phyloP scores from a whole-genome alignment of 2,797 vertebrate species.

The Scarus forsteni region DNA sequence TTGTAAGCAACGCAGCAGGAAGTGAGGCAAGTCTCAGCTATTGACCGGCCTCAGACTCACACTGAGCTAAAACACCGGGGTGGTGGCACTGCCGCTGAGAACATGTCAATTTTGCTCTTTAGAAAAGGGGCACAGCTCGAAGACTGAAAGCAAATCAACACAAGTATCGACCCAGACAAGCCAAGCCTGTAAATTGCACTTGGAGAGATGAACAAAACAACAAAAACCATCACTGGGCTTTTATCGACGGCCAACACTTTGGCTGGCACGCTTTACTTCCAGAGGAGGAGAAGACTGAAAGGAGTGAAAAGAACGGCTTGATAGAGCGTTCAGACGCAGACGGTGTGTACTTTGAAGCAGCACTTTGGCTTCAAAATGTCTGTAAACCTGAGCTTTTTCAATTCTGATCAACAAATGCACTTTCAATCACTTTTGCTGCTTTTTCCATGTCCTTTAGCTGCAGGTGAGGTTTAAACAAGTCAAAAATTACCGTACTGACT shows the following conservation, averaged over 20 bases:
- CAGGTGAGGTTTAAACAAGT: too few relatives aligned
- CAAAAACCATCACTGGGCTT: slow-evolving; percentile 69
- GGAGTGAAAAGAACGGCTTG: slow-evolving; percentile 39
- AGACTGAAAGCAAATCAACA: slow-evolving; percentile 83
- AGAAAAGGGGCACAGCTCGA: slow-evolving; percentile 75
- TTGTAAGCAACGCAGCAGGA: slow-evolving; percentile 77
- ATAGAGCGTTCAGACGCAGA: slow-evolving; percentile 22
- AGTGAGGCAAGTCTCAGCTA: slow-evolving; percentile 73
- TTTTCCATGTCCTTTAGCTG: too few relatives aligned
- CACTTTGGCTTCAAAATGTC: slow-evolving; percentile 12
- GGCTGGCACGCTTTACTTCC: slow-evolving; percentile 47
- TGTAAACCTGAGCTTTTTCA: slow-evolving; percentile 10
- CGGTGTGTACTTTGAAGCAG: slow-evolving; percentile 3
- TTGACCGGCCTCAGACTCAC: slow-evolving; percentile 68
- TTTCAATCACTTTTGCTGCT: background rate
- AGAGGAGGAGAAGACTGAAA: slow-evolving; percentile 53
- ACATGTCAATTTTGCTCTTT: slow-evolving; percentile 83
- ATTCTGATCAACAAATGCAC: background rate
- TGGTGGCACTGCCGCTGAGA: slow-evolving; percentile 75
- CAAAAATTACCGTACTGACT: too few relatives aligned
- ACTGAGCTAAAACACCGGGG: slow-evolving; percentile 73
- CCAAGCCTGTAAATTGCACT: slow-evolving; percentile 76
- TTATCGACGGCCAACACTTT: slow-evolving; percentile 71
- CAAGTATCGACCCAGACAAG: slow-evolving; percentile 74
- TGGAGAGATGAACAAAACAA: slow-evolving; percentile 73